Conservation (phyloP, 37 sponge, comb jelly and placozoan species). For the Haliclona indistincta region DNA sequence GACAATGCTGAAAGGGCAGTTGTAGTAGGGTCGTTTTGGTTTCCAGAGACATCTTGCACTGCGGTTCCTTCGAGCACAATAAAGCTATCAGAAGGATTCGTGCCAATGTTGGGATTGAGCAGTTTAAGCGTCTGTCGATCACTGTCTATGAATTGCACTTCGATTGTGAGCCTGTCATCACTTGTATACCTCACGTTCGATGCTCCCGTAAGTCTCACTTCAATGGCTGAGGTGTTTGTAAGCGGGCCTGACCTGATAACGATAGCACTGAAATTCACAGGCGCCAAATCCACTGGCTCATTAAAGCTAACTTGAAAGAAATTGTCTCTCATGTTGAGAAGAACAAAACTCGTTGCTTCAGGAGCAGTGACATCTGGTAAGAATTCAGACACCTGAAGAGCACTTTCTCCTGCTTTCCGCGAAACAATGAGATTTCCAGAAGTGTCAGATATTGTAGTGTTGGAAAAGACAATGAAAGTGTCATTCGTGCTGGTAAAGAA, state of each 20-base stretch:
- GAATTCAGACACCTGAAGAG: slow-evolving; percentile 50
- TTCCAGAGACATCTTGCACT: slow-evolving; percentile 50
- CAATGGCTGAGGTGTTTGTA: slow-evolving; percentile 11
- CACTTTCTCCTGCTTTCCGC: slow-evolving; percentile 25
- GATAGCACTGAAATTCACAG: slow-evolving; percentile 29
- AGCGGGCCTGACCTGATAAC: slow-evolving; percentile 41
- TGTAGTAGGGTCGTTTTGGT: slow-evolving; percentile 7
- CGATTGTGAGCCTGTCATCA: slow-evolving; percentile 22
- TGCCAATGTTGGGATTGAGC: slow-evolving; percentile 14
- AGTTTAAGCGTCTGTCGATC: slow-evolving; percentile 64
- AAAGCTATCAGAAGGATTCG: slow-evolving; percentile 32
- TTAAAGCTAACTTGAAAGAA: slow-evolving; percentile 60
- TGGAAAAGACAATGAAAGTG: slow-evolving; percentile 56
- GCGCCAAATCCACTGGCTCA: slow-evolving; percentile 64
- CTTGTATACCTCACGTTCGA: slow-evolving; percentile 27
- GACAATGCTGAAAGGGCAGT: slow-evolving; percentile 10
- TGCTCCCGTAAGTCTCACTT: slow-evolving; percentile 39
- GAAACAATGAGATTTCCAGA: slow-evolving; percentile 28
- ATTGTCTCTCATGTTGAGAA: slow-evolving; percentile 60
- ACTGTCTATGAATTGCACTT: slow-evolving; percentile 28
- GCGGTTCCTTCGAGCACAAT: slow-evolving; percentile 39
- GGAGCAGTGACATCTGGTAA: slow-evolving; percentile 48
- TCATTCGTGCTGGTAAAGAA: slow-evolving; percentile 60
- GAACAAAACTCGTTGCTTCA: slow-evolving; percentile 8
- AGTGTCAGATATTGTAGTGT: slow-evolving; percentile 34